These are phyloP conservation scores for Anguilla anguilla DNA, from an alignment of 2,797 vertebrate genomes.

Conservation along the genomic window DNA sequence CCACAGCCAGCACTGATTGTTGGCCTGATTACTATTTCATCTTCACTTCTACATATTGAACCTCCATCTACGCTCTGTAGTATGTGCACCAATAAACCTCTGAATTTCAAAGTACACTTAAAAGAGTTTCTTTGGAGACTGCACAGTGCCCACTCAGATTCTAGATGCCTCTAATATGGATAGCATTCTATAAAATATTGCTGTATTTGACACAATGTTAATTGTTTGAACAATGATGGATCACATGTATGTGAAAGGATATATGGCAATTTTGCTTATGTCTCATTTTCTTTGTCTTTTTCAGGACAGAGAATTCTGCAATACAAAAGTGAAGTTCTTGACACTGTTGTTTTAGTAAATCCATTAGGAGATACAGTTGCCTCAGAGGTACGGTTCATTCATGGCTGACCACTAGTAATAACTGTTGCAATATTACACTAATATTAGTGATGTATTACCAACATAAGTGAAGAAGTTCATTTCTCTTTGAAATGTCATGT, in stretches of 20 bases:
- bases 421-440: background rate
- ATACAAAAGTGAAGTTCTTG: slow-evolving; percentile 85
- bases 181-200: background rate
- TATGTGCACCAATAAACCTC: background rate
- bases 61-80: slow-evolving; percentile 8
- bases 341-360: slow-evolving; percentile 91
- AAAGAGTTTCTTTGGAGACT: background rate
- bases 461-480: background rate
- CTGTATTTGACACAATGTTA: background rate
- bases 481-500: background rate
- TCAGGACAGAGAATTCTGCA: slow-evolving; percentile 90
- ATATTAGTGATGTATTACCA: background rate
- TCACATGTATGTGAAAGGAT: background rate
- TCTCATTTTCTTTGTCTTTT: slow-evolving; percentile 33
- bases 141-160: background rate
- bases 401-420: background rate
- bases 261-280: background rate
- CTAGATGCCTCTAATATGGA: background rate
- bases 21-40: background rate
- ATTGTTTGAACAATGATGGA: background rate
- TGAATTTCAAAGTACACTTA: background rate
- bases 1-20: background rate
- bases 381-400: slow-evolving; percentile 77
- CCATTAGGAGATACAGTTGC: slow-evolving; percentile 80
- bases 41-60: background rate